These are phyloP conservation scores for Microtus montanus DNA, from an alignment of 2,113 vertebrate species.

Conservation along the genomic window DNA sequence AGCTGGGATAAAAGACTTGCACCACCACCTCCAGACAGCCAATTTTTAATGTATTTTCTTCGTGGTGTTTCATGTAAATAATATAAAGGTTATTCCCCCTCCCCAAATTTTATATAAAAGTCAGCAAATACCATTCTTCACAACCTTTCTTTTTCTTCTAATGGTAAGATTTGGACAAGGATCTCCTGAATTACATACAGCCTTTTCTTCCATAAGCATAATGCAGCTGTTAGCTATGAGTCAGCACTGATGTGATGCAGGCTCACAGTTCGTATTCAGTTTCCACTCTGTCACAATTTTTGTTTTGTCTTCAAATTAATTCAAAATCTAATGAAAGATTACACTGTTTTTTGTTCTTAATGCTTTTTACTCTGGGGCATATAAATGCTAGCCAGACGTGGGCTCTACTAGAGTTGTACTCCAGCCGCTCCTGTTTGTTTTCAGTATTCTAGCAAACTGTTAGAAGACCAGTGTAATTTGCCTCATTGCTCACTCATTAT, in stretches of 20 bases:
- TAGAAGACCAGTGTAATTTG: neutral
- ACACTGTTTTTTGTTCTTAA: neutral
- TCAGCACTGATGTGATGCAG: neutral
- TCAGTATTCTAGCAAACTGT: neutral
- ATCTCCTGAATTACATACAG: neutral
- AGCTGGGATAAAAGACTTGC: neutral
- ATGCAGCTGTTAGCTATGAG: neutral
- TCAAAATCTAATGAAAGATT: neutral
- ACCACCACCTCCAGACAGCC: neutral
- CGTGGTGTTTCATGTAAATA: neutral
- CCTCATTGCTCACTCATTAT: neutral
- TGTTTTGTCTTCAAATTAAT: slow-evolving; percentile 11
- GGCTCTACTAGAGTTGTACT: neutral
- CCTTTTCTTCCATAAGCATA: neutral
- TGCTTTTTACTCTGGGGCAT: neutral
- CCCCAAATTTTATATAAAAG: neutral
- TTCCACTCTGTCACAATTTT: neutral
- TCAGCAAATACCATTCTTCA: neutral
- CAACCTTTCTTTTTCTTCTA: neutral
- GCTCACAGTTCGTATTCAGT: neutral
- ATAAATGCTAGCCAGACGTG: neutral
- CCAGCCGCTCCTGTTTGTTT: neutral
- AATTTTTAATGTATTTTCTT: neutral
- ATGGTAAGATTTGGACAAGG: neutral
- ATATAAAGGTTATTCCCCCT: neutral